Evolutionary conservation across 2,797 vertebrate genomes (phyloP).

Genomic region (Premnoplex brunnescens): DNA sequence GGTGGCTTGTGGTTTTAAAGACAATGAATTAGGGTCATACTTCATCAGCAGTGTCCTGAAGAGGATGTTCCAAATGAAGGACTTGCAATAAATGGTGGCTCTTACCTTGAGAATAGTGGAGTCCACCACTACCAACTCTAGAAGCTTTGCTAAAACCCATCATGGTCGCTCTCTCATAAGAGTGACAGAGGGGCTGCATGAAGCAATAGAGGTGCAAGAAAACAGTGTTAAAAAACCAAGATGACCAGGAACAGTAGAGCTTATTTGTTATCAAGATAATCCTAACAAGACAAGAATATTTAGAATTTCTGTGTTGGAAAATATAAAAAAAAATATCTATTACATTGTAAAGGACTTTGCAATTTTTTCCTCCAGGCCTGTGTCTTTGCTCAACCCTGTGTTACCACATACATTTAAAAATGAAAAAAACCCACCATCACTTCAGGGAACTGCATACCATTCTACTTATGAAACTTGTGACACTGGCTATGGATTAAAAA

Average conservation of each 20-base stretch:
- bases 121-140: neutral
- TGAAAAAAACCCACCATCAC: neutral
- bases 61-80: neutral
- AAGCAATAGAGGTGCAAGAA: neutral
- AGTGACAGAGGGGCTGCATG: neutral
- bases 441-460: neutral
- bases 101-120: neutral
- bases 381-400: neutral
- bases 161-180: neutral
- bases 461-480: neutral
- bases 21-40: neutral
- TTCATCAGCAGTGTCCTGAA: neutral
- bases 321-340: neutral
- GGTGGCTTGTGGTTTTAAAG: neutral
- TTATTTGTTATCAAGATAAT: neutral
- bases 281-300: neutral
- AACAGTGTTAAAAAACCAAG: neutral
- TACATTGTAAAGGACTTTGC: neutral
- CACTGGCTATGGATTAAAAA: neutral
- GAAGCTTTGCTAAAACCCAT: neutral
- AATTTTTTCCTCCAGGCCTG: neutral
- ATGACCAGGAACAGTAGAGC: neutral
- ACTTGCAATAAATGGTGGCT: neutral
- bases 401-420: neutral
- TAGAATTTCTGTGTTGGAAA: neutral